Base-by-base conservation (phyloP, 53 echinoderm and acorn worm genomes). In the Henricia sp. region DNA sequence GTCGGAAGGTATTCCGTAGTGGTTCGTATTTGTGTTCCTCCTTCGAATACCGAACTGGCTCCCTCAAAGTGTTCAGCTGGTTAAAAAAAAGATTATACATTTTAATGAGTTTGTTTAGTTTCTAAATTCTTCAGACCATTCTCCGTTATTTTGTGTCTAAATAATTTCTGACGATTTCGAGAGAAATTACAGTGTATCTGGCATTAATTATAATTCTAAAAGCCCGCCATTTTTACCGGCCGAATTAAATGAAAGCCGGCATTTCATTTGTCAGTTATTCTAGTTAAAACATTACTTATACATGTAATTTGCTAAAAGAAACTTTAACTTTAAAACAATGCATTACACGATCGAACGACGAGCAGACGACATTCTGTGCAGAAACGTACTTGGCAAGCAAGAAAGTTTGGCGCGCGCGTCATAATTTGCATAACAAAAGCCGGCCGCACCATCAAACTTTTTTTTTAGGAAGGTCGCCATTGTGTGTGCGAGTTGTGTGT, bases 31-130 rank as follows among this genome's bases (percentile, higher is more conserved):
- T 63, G 1, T 25, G 65, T 28, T 23, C 72, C 77, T 21, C 84
- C 44, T 83, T 59, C 52, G 10, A 67, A 37, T 57, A 74, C 44
- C 76, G 69, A 3, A 90, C 75, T 9, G 89, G 60, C 46, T 94
- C 94, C 6, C 94, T 68, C 62, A 94, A 60, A 62, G 85, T 83
- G 21, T 88, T 76, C 1, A 94, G 83, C 94, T 94, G 83, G 20
- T 34, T 35, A 11, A 42, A 64, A 9, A 19, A 80, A 39, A 60
- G 23, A 44, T 44, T 44, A 9, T 44, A 44, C 6, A 44, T 9
- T 13, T n/a, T n/a, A n/a, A n/a, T n/a, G n/a, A n/a, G n/a, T n/a
- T n/a, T n/a, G n/a, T n/a, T n/a, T n/a, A n/a, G n/a, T n/a, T n/a
- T n/a, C n/a, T n/a, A n/a, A n/a, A n/a, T n/a, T n/a, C n/a, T n/a